Base-by-base conservation (phyloP, 2,797 vertebrate species). In the Danionella dracula region DNA sequence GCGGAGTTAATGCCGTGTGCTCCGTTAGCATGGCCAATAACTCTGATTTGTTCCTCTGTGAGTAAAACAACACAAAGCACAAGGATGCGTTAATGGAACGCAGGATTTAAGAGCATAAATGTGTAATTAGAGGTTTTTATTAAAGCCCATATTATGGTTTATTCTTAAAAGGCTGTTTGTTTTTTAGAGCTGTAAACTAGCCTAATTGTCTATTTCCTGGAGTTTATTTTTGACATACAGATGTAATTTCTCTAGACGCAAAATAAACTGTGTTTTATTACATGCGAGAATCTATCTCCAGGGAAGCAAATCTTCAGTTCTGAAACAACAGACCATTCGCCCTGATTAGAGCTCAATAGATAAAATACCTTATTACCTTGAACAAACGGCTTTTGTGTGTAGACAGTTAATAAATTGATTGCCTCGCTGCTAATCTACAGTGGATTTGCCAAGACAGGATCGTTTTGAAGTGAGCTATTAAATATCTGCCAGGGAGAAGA, bases 361-460 rank as follows among this genome's bases (percentile, higher is more conserved):
- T 15, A 21, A 62, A 35, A 62, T 31, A n/a, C 35, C 15, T 37
- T 62, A 29, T 38, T 62, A 62, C 35, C 23, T 42, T 42, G 38
- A 31, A 37, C 41, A 57, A 57, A 41, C 23, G 31, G 48, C 46
- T 32, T 63, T 51, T 51, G 35, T 42, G 48, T 51, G 35, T 16
- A 42, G 38, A 63, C 37, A 51, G 46, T 51, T 63, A n/a, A 63
- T 48, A 61, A 61, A 48, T 51, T 41, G 16, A 63, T 51, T 63
- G 48, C 37, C 16, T 41, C 41, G 21, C 60, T 21, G 60, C 37
- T 63, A 51, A 63, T 51, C 60, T 51, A 31, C 37, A 51, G 27
- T 16, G 40, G 40, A 51, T 41, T 63, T 63, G 60, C 48, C 16
- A 41, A 34, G 37, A 63, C 9, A 16, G 41, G 19, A 23, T 63